Percentiles rank a stretch among this genome's conserved stretches.
These are phyloP conservation scores for Chaunax sp. DNA, from an alignment of 2,797 vertebrate genomes.

Conservation along the genomic window DNA sequence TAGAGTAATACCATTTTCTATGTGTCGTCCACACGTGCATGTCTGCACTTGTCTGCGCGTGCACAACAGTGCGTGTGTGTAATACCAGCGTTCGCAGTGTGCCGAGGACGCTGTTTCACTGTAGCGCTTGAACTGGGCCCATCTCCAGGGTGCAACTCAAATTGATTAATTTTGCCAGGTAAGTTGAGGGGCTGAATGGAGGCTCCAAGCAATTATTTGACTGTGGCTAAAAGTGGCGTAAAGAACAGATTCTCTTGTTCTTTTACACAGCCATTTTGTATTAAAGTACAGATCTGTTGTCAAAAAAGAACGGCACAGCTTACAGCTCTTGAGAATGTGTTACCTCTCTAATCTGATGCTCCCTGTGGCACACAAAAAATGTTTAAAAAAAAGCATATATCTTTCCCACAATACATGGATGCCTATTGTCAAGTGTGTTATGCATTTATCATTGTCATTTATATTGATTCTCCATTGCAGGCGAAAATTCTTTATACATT, in stretches of 20 bases:
- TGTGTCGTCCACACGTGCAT: conserved; percentile 17
- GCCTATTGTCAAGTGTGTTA: too few species aligned
- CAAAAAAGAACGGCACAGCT: conserved; percentile 22
- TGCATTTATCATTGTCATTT: too few species aligned
- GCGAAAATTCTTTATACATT: too few species aligned
- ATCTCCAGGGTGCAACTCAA: conserved; percentile 75
- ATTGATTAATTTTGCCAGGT: conserved; percentile 82
- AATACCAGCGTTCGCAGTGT: conserved; percentile 26
- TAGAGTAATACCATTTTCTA: conserved; percentile 7
- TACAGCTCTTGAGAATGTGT: conserved; percentile 20
- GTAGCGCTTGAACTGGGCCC: conserved; percentile 57
- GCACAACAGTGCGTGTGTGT: conserved; percentile 1
- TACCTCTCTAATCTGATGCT: conserved; percentile 33
- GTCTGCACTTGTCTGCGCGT: conserved; percentile 21
- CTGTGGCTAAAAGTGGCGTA: conserved; percentile 63
- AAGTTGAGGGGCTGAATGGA: conserved; percentile 70
- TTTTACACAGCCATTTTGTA: conserved; percentile 30
- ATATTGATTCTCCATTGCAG: too few species aligned
- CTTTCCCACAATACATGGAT: not conserved
- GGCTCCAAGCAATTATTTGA: conserved; percentile 80
- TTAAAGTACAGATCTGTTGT: conserved; percentile 50
- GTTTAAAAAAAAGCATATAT: conserved; percentile 13
- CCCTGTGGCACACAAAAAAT: conserved; percentile 35
- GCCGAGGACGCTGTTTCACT: conserved; percentile 48
- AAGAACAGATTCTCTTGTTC: conserved; percentile 61